A percentile compares a stretch with the other conserved stretches of the same genome.
Conservation (phyloP, 2,888 invertebrate species). For the Mythimna impura region DNA sequence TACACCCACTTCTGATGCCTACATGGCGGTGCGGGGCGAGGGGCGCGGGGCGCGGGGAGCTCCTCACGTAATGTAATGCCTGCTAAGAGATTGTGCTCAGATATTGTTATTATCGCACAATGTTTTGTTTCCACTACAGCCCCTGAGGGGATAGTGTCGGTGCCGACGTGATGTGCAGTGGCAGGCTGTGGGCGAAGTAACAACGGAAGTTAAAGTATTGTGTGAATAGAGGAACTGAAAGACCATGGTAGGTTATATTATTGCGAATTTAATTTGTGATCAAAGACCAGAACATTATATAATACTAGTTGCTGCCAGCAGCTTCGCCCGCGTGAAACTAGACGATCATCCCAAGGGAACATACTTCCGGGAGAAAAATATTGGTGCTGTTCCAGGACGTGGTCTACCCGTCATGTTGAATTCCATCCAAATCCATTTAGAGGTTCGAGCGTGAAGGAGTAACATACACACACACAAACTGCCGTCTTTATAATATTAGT, state of each 20-base stretch:
- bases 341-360: no score
- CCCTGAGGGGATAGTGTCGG: not conserved
- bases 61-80: slow-evolving; percentile 7
- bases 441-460: no score
- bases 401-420: no score
- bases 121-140: not conserved
- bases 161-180: no score
- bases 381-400: no score
- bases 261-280: not conserved
- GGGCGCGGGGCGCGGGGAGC: slow-evolving; percentile 30
- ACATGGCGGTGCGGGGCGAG: slow-evolving; percentile 31
- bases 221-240: not conserved
- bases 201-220: not conserved
- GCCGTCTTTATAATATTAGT: no score
- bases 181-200: not conserved
- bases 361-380: no score
- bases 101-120: slow-evolving; percentile 20
- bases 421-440: no score
- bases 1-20: slow-evolving; percentile 60
- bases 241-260: not conserved
- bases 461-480: no score
- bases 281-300: not conserved
- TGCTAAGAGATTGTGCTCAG: slow-evolving; percentile 47
- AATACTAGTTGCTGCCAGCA: no score
- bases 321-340: no score